Percentiles rank a stretch among this genome's conserved stretches.
phyloP scores from a whole-genome alignment of 1,140 invertebrate genomes.

The Brachionus asplanchnoidis region DNA sequence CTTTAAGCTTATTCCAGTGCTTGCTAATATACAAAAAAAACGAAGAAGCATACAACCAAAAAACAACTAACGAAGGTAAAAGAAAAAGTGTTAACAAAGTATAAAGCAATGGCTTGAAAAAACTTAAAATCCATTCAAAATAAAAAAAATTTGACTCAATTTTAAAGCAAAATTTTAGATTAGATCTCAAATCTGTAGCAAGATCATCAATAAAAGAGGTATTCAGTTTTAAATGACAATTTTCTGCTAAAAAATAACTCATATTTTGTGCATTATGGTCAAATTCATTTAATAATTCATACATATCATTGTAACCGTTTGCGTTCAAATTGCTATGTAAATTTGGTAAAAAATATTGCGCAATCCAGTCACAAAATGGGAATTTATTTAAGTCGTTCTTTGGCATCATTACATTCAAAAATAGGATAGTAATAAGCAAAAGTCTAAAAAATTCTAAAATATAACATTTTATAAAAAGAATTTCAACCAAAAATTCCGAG shows the following conservation, averaged over 20 bases:
- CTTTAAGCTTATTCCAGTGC: slow-evolving; percentile 40
- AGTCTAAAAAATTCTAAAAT: not conserved
- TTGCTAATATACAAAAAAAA: slow-evolving; percentile 24
- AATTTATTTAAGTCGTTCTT: not conserved
- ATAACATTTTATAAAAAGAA: not conserved
- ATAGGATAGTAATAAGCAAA: not conserved
- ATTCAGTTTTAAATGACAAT: not conserved
- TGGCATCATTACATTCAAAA: not conserved
- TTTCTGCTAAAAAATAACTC: not conserved
- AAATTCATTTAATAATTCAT: not conserved
- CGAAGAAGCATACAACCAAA: slow-evolving; percentile 22
- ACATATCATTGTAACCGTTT: not conserved
- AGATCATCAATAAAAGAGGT: not conserved
- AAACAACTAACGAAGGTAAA: slow-evolving; percentile 13
- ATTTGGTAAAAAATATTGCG: slow-evolving; percentile 20
- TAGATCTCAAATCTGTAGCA: not conserved
- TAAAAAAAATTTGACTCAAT: slow-evolving; percentile 32
- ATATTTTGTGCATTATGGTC: not conserved
- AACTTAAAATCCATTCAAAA: slow-evolving; percentile 26
- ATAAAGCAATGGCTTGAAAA: slow-evolving; percentile 10
- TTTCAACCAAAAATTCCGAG: not conserved
- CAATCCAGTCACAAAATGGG: slow-evolving; percentile 10
- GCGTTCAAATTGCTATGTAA: not conserved
- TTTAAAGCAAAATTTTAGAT: slow-evolving; percentile 7
- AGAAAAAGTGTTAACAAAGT: slow-evolving; percentile 34